Conservation (phyloP, 2,888 invertebrate species). For the Pocota personata region DNA sequence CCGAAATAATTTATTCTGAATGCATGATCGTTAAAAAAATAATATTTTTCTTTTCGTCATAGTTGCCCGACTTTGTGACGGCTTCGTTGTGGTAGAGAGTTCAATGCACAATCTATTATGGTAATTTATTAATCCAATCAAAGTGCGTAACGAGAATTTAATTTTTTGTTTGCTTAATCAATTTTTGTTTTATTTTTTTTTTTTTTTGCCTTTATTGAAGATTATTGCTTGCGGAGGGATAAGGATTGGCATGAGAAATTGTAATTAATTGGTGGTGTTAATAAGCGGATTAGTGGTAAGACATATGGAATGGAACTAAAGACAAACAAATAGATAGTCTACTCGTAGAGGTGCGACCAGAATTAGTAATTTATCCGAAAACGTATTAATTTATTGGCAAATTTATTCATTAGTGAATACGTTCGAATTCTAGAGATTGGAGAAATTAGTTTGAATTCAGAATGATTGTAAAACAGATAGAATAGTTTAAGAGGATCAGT, state of each 20-base stretch:
- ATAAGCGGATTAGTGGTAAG: not conserved
- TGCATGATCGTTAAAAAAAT: constrained; percentile 17
- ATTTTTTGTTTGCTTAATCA: constrained; percentile 31
- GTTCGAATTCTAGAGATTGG: too few species aligned
- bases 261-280: constrained; percentile 27
- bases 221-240: not conserved
- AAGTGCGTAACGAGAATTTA: constrained; percentile 51
- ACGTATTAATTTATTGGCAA: not conserved
- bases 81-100: not conserved
- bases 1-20: constrained; percentile 47
- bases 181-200: not conserved
- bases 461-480: too few species aligned
- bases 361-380: not conserved
- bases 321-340: not conserved
- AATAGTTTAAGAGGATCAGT: too few species aligned
- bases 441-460: too few species aligned
- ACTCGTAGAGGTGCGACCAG: not conserved
- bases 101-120: constrained; percentile 54
- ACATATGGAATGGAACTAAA: not conserved
- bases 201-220: not conserved
- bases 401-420: too few species aligned
- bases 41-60: not conserved
- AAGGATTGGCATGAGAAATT: constrained; percentile 11
- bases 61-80: constrained; percentile 13
- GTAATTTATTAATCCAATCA: constrained; percentile 64